Conservation (phyloP, 1,140 invertebrate species). For the Drosophila sp. region DNA sequence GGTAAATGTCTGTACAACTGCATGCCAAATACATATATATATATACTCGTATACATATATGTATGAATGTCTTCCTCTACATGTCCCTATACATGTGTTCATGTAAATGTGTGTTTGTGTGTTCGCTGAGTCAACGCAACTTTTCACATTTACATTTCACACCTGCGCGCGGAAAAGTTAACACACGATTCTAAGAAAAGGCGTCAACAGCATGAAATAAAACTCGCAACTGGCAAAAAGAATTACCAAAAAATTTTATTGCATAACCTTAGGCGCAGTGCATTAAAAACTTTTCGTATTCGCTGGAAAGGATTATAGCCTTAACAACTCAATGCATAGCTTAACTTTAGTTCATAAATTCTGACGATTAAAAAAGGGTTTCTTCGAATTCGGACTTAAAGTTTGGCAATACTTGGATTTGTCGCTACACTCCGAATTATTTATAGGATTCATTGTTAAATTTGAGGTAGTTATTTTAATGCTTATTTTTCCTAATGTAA, state of each 20-base stretch:
- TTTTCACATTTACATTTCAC: constrained; percentile 78
- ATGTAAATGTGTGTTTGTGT: constrained; percentile 2
- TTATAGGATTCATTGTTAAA: no score
- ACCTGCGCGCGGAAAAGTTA: constrained; percentile 73
- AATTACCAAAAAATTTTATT: constrained; percentile 50
- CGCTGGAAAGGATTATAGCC: constrained; percentile 20
- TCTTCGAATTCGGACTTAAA: background rate
- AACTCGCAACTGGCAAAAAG: constrained; percentile 47
- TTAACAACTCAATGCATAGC: constrained; percentile 9
- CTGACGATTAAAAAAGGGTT: background rate
- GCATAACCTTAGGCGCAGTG: constrained; percentile 46
- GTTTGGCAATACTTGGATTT: background rate
- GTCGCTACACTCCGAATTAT: no score
- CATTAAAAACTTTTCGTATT: constrained; percentile 48
- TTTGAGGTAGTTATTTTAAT: no score
- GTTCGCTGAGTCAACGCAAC: constrained; percentile 51
- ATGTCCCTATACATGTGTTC: background rate
- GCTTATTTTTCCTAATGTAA: no score
- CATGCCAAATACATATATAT: no score
- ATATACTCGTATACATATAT: no score
- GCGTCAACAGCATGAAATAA: constrained; percentile 41
- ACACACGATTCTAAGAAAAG: constrained; percentile 60
- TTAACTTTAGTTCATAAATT: background rate
- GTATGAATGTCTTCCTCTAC: background rate
- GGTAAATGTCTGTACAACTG: constrained; percentile 39